These are phyloP conservation scores for Philypnodon macrostomus DNA, from an alignment of 2,797 vertebrate genomes.

Conservation along the genomic window DNA sequence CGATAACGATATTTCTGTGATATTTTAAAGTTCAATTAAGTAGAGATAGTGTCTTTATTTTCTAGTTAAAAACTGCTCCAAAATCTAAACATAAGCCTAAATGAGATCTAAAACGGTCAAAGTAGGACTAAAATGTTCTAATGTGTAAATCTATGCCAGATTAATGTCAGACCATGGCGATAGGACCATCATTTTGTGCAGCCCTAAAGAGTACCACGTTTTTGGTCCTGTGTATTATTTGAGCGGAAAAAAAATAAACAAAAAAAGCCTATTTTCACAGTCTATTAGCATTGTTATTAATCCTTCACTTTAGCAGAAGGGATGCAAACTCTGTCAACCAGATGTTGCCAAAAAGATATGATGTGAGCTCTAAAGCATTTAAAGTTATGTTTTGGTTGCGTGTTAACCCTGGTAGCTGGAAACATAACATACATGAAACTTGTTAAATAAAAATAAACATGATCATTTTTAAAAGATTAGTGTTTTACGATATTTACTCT, in stretches of 20 bases:
- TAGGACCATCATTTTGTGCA: too few species aligned
- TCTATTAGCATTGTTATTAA: constrained; percentile 53
- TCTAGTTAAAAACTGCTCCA: too few species aligned
- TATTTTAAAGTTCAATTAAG: too few species aligned
- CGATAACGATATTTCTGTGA: too few species aligned
- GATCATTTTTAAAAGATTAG: constrained; percentile 51
- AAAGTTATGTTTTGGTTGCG: constrained; percentile 33
- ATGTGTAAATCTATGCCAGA: too few species aligned
- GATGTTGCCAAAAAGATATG: constrained; percentile 15
- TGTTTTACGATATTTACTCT: constrained; percentile 52
- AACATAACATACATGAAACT: constrained; percentile 45
- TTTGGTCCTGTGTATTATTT: constrained; percentile 63
- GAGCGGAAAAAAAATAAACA: constrained; percentile 31
- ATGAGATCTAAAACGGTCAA: too few species aligned
- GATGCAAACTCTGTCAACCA: constrained; percentile 27
- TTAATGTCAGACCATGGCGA: too few species aligned
- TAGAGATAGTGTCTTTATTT: too few species aligned
- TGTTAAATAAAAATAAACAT: constrained; percentile 74
- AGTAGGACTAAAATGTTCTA: too few species aligned
- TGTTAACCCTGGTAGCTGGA: constrained; percentile 39
- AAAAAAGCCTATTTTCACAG: constrained; percentile 60
- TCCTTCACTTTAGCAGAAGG: constrained; percentile 53
- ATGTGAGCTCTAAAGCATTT: constrained; percentile 21
- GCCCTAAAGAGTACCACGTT: constrained; percentile 50
- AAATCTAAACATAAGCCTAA: too few species aligned